These are phyloP conservation scores for Anas bernieri DNA, from an alignment of 2,797 vertebrate genomes.

Conservation along the genomic window DNA sequence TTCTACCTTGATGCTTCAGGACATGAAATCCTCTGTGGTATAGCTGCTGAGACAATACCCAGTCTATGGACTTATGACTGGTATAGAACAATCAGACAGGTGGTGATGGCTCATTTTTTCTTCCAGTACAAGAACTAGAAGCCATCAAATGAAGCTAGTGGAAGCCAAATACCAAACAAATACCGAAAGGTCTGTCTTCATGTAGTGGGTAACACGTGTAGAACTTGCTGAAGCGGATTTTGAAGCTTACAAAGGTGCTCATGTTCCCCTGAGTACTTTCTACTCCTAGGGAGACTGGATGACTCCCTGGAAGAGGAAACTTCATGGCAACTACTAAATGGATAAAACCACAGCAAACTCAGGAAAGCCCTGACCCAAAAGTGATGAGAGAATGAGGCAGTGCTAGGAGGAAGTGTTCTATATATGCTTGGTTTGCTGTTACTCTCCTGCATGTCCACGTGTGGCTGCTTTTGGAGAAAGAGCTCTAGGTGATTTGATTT, in stretches of 20 bases:
- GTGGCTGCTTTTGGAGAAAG: not conserved
- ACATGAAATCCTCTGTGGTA: not conserved
- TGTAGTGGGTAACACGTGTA: not conserved
- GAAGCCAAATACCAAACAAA: not conserved
- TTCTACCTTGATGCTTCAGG: not conserved
- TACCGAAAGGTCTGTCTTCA: not conserved
- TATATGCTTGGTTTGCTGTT: not conserved
- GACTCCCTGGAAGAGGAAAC: not conserved
- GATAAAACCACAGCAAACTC: not conserved
- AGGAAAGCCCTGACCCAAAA: not conserved
- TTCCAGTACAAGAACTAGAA: not conserved
- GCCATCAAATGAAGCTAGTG: not conserved
- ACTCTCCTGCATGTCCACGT: not conserved
- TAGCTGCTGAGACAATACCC: not conserved
- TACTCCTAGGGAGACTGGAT: not conserved
- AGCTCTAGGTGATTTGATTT: not conserved
- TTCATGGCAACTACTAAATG: not conserved
- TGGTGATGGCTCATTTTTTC: not conserved
- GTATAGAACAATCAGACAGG: not conserved
- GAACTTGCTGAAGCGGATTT: not conserved
- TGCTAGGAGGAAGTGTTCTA: not conserved
- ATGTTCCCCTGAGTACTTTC: not conserved
- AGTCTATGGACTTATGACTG: not conserved
- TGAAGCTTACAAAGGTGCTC: not conserved
- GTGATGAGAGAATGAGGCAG: not conserved